phyloP scores from a whole-genome alignment of 2,797 vertebrate genomes.

The Aphelocoma californica region DNA sequence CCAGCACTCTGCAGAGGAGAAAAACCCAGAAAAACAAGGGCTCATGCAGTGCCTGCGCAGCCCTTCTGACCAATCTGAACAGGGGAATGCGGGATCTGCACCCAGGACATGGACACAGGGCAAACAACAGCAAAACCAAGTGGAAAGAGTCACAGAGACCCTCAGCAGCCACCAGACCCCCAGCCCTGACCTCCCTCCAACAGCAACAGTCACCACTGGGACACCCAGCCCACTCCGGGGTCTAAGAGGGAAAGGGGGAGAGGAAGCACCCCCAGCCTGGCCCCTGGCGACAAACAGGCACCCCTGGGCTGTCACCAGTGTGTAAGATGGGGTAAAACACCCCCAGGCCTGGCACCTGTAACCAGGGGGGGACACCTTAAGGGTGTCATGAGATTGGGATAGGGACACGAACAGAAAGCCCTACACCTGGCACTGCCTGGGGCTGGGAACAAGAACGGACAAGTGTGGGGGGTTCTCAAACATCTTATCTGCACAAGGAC shows the following conservation, averaged over 20 bases:
- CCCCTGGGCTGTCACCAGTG: not conserved
- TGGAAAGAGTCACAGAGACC: not conserved
- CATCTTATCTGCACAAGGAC: not conserved
- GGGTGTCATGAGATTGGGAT: not conserved
- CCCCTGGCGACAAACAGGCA: not conserved
- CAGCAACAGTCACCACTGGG: not conserved
- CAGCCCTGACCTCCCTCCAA: not conserved
- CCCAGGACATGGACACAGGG: fast-evolving
- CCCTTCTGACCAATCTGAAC: fast-evolving
- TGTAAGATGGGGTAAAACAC: not conserved
- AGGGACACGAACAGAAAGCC: not conserved
- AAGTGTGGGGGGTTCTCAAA: fast-evolving
- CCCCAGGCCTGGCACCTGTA: not conserved
- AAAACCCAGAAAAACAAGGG: fast-evolving
- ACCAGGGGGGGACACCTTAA: not conserved
- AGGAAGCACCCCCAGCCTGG: not conserved
- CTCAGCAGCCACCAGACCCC: not conserved
- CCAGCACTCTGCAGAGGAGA: constrained; percentile 72
- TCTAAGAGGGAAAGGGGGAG: not conserved
- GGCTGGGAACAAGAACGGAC: not conserved
- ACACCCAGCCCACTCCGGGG: fast-evolving
- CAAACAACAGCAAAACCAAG: fast-evolving
- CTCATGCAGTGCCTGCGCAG: not conserved
- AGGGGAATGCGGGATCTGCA: fast-evolving
- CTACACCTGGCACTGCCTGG: too few relatives aligned